A percentile compares a stretch with the other conserved stretches of the same genome.
These are phyloP conservation scores for Lophius piscatorius DNA, from an alignment of 2,113 vertebrate genomes.

Conservation along the genomic window DNA sequence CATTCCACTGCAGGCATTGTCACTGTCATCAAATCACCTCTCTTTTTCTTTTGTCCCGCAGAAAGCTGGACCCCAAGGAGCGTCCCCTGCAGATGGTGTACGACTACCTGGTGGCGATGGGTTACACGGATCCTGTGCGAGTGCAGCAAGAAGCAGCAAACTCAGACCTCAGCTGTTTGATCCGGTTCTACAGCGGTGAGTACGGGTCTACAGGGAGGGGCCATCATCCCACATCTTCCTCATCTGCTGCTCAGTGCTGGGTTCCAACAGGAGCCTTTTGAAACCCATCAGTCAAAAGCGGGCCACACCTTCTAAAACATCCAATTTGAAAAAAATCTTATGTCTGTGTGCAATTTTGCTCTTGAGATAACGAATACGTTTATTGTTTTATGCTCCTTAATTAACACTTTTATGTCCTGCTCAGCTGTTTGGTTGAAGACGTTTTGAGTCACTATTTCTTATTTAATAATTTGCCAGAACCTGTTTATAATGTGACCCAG, in stretches of 20 bases:
- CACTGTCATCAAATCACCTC: too few species aligned
- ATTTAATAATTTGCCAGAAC: too few species aligned
- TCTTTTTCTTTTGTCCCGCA: conserved; percentile 54
- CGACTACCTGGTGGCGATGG: conserved; percentile 89
- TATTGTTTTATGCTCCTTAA: too few species aligned
- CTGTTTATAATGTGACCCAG: too few species aligned
- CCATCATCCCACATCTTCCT: conserved; percentile 14
- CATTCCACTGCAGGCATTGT: neutral
- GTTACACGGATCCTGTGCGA: conserved; percentile 88
- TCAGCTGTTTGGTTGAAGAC: too few species aligned
- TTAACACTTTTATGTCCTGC: too few species aligned
- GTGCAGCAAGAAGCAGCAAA: conserved; percentile 93
- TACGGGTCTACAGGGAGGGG: conserved; percentile 9
- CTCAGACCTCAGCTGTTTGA: conserved; percentile 96
- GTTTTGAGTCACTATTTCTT: too few species aligned
- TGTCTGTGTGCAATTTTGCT: too few species aligned
- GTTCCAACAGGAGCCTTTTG: conserved; percentile 6
- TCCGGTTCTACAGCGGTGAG: conserved; percentile 96
- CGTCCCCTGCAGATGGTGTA: conserved; percentile 93
- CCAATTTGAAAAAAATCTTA: too few species aligned
- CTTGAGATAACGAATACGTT: too few species aligned
- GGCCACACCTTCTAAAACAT: conserved; percentile 4
- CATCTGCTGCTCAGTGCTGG: conserved; percentile 13
- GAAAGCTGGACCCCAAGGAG: conserved; percentile 89
- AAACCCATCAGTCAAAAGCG: conserved; percentile 6